Evolutionary conservation across 2,113 vertebrate species (phyloP).

Genomic region (Gallinago media): DNA sequence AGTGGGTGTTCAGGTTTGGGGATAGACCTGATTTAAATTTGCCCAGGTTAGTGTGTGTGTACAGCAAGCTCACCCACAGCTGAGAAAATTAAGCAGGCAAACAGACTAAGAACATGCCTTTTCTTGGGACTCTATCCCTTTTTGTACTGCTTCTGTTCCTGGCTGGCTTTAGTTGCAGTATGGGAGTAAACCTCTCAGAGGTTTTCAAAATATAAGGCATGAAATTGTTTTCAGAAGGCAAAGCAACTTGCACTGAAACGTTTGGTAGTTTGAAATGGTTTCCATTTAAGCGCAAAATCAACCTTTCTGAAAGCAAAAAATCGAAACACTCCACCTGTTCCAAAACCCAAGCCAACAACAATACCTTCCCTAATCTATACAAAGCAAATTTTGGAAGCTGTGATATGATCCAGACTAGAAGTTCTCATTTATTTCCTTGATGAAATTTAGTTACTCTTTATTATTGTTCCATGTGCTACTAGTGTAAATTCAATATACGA

Average conservation of each 20-base stretch:
- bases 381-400: background rate
- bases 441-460: slow-evolving; percentile 30
- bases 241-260: background rate
- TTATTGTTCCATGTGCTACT: background rate
- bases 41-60: accelerated
- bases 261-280: background rate
- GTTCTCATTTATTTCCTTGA: slow-evolving; percentile 12
- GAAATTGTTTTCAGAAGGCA: background rate
- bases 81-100: background rate
- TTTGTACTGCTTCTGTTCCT: background rate
- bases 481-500: background rate
- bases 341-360: background rate
- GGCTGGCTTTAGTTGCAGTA: background rate
- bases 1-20: background rate
- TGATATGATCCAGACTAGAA: slow-evolving; percentile 3
- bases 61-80: background rate
- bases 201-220: background rate
- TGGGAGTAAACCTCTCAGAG: background rate
- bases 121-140: background rate
- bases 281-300: background rate
- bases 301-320: background rate
- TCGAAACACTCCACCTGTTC: background rate
- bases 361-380: background rate
- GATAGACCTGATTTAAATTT: background rate
- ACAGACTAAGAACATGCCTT: background rate